A percentile compares a stretch with the other conserved stretches of the same genome.
phyloP scores from a whole-genome alignment of 2,888 invertebrate species.

The Oscheius myriophilus region DNA sequence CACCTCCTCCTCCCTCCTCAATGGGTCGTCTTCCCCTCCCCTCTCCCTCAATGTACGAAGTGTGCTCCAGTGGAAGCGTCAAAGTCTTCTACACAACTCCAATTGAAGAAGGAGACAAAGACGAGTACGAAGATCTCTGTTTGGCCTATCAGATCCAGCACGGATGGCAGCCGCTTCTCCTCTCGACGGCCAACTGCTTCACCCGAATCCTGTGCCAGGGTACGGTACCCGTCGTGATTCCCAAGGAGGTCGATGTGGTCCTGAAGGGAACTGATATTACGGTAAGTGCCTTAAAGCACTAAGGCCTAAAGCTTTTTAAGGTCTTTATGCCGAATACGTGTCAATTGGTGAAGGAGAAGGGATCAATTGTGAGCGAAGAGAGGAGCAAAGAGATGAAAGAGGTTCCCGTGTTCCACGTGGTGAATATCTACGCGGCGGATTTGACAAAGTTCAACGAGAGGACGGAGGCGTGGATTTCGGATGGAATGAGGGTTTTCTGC shows the following conservation, averaged over 20 bases:
- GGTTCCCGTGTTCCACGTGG: background rate
- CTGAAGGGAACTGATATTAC: slow-evolving; percentile 5
- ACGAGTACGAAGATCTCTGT: background rate
- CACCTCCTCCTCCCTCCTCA: too few species aligned
- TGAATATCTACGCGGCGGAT: slow-evolving; percentile 4
- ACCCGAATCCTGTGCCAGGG: slow-evolving; percentile 32
- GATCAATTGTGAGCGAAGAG: background rate
- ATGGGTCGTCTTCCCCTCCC: too few species aligned
- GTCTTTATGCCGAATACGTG: slow-evolving; percentile 2
- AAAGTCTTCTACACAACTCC: slow-evolving; percentile 4
- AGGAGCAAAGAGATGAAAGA: background rate
- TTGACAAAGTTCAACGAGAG: slow-evolving; percentile 17
- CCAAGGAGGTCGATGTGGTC: slow-evolving; percentile 4
- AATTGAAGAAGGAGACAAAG: too few species aligned
- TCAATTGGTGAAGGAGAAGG: background rate
- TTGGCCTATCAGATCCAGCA: slow-evolving; percentile 36
- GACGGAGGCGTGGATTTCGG: slow-evolving; percentile 21
- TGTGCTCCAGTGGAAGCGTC: slow-evolving; percentile 14
- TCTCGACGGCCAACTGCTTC: slow-evolving; percentile 46
- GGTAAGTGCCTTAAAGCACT: background rate
- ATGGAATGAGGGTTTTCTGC: slow-evolving; percentile 26
- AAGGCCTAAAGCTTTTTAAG: background rate
- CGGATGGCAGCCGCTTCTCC: slow-evolving; percentile 45
- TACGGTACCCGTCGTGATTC: slow-evolving; percentile 29
- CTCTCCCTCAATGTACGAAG: slow-evolving; percentile 11